These are phyloP conservation scores for Tethea ocularis DNA, from an alignment of 2,888 invertebrate genomes.

Conservation along the genomic window DNA sequence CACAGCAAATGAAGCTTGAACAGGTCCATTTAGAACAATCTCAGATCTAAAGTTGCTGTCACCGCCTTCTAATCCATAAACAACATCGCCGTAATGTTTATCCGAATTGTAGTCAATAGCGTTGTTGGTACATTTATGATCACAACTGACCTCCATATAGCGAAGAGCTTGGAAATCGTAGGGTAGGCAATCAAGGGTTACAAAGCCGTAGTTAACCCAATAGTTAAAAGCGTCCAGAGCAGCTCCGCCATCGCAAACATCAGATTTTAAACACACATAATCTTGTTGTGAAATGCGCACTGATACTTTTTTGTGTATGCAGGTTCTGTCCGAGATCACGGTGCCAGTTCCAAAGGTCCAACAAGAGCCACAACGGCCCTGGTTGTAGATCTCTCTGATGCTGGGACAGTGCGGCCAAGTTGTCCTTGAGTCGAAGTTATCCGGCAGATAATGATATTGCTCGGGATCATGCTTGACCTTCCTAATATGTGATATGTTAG, in stretches of 20 bases:
- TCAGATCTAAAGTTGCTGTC: conserved; percentile 87
- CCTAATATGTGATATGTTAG: not conserved
- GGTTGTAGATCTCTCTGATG: conserved; percentile 88
- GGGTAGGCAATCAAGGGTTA: conserved; percentile 22
- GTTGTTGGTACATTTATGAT: conserved; percentile 88
- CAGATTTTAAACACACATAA: conserved; percentile 85
- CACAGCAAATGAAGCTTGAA: conserved; percentile 90
- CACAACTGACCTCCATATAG: conserved; percentile 91
- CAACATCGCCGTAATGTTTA: conserved; percentile 85
- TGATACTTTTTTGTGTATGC: conserved; percentile 87
- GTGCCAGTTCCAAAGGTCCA: conserved; percentile 93
- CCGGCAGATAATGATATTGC: conserved; percentile 78
- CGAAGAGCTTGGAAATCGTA: conserved; percentile 76
- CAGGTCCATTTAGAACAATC: conserved; percentile 90
- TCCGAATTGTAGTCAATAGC: conserved; percentile 84
- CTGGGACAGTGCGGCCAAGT: conserved; percentile 92
- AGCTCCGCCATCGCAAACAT: conserved; percentile 89
- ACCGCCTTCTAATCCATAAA: conserved; percentile 68
- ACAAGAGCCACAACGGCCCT: conserved; percentile 92
- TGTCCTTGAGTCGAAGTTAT: conserved; percentile 88
- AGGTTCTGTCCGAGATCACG: conserved; percentile 91
- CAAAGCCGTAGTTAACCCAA: conserved; percentile 11
- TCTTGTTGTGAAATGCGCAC: conserved; percentile 89
- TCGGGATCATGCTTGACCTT: not conserved
- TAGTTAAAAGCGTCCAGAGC: conserved; percentile 13